These are phyloP conservation scores for Nothoprocta pentlandii DNA, from an alignment of 2,113 vertebrate genomes.

Conservation along the genomic window DNA sequence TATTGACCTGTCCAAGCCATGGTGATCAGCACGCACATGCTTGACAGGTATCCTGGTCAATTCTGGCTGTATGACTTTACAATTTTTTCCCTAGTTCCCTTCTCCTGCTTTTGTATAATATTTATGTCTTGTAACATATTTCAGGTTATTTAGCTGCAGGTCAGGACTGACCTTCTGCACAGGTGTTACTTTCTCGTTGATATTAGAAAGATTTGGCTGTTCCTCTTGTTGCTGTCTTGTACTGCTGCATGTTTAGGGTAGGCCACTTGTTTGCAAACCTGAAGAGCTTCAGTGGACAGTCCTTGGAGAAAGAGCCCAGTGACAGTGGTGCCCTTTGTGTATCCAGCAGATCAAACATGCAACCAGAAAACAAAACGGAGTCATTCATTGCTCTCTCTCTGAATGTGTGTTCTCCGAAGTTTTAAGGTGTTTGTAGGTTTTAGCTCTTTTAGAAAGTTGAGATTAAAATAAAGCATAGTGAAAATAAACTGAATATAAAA, in stretches of 20 bases:
- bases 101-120: background rate
- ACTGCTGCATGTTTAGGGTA: background rate
- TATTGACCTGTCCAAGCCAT: background rate
- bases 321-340: background rate
- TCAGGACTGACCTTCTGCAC: background rate
- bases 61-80: background rate
- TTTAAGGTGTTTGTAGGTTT: background rate
- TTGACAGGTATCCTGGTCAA: background rate
- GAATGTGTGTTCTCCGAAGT: background rate
- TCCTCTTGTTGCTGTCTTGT: background rate
- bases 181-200: background rate
- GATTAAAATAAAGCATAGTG: background rate
- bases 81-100: background rate
- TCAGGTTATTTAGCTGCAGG: background rate
- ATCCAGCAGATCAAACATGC: background rate
- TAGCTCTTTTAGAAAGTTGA: background rate
- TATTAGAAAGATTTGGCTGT: background rate
- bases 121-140: background rate
- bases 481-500: background rate
- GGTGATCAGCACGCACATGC: background rate
- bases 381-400: background rate
- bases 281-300: background rate
- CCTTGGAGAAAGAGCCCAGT: background rate
- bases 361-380: background rate
- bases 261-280: background rate